Evolutionary conservation across 2,113 vertebrate genomes (phyloP).

Genomic region (Setophaga kirtlandii): DNA sequence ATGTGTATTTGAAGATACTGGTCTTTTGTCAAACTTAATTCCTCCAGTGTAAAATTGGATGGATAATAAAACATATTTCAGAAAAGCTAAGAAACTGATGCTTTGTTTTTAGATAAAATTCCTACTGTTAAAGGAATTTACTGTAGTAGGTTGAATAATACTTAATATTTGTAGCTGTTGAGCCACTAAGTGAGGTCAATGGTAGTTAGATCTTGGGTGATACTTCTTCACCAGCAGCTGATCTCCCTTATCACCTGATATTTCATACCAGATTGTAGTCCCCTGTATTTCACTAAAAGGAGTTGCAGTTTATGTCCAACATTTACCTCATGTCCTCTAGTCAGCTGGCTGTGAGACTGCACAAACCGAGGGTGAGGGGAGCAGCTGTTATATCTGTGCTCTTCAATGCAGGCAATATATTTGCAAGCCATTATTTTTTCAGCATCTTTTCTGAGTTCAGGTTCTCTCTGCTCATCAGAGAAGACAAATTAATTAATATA

Average conservation of each 20-base stretch:
- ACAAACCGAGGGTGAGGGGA: conserved; percentile 62
- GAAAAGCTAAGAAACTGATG: neutral
- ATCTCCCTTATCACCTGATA: conserved; percentile 56
- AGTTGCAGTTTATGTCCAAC: conserved; percentile 18
- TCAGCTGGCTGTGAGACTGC: conserved; percentile 51
- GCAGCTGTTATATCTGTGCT: conserved; percentile 72
- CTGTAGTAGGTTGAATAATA: neutral
- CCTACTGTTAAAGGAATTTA: neutral
- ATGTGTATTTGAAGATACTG: neutral
- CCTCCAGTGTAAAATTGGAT: neutral
- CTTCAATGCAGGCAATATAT: conserved; percentile 44
- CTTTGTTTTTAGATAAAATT: neutral
- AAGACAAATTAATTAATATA: conserved; percentile 58
- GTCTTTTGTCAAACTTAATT: neutral
- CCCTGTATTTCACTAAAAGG: conserved; percentile 49
- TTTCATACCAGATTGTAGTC: conserved; percentile 58
- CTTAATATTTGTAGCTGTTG: neutral
- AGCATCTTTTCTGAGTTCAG: conserved; percentile 51
- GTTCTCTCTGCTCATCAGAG: conserved; percentile 17
- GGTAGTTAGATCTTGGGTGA: neutral
- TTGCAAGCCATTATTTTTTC: conserved; percentile 66
- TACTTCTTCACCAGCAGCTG: conserved; percentile 41
- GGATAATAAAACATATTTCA: neutral
- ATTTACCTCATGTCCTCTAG: conserved; percentile 65
- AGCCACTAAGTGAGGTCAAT: conserved; percentile 9